These are phyloP conservation scores for Balaeniceps rex DNA, from an alignment of 2,113 vertebrate genomes.

Conservation along the genomic window DNA sequence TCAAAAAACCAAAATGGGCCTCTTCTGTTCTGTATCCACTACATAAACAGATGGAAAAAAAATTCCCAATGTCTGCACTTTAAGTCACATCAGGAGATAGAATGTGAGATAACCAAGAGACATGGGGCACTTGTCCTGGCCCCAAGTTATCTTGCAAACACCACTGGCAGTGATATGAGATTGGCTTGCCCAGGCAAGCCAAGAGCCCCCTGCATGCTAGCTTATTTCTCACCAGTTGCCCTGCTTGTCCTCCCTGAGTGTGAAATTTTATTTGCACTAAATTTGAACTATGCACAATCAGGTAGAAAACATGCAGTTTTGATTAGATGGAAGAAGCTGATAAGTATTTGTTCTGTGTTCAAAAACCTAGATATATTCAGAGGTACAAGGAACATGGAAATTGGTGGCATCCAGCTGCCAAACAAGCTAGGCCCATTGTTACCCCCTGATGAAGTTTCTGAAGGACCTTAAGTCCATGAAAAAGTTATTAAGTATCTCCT, in stretches of 20 bases:
- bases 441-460: not conserved
- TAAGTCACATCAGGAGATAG: not conserved
- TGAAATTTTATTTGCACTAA: not conserved
- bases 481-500: not conserved
- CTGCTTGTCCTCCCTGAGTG: not conserved
- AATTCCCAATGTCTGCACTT: not conserved
- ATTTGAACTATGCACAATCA: not conserved
- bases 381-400: not conserved
- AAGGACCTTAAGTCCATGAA: not conserved
- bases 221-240: not conserved
- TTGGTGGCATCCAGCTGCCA: not conserved
- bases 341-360: not conserved
- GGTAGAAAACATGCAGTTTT: not conserved
- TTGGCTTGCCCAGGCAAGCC: not conserved
- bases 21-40: too few species aligned
- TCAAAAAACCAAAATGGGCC: too few species aligned
- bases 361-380: not conserved
- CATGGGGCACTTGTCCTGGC: not conserved
- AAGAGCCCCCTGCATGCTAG: not conserved
- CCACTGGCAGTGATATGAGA: not conserved
- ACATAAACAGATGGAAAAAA: not conserved
- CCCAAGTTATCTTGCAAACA: not conserved
- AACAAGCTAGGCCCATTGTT: not conserved
- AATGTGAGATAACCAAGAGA: not conserved
- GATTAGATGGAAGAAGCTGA: not conserved